phyloP scores from a whole-genome alignment of 2,797 vertebrate species.

The Staurois parvus region DNA sequence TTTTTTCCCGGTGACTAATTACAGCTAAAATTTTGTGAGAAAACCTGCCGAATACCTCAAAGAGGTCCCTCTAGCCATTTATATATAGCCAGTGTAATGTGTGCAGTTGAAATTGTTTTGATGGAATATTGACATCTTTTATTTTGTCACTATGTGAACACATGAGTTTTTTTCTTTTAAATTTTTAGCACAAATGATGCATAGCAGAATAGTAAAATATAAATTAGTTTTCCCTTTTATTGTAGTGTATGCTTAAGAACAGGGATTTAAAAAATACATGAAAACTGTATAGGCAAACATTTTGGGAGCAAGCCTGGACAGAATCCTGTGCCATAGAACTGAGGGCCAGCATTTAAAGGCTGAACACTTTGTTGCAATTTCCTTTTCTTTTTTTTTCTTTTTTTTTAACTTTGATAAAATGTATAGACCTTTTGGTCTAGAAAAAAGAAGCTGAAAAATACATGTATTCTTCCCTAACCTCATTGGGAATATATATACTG shows the following conservation, averaged over 20 bases:
- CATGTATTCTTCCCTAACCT: too few relatives aligned
- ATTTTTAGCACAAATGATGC: slow-evolving; percentile 49
- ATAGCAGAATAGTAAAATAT: slow-evolving; percentile 33
- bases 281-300: neutral
- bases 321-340: neutral
- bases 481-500: too few relatives aligned
- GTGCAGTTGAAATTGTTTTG: neutral
- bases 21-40: slow-evolving; percentile 65
- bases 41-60: slow-evolving; percentile 61
- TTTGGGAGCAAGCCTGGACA: slow-evolving; percentile 11
- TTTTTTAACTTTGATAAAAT: too few relatives aligned
- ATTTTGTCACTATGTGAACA: slow-evolving; percentile 29
- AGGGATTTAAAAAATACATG: slow-evolving; percentile 18
- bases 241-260: slow-evolving; percentile 1
- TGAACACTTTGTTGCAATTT: too few relatives aligned
- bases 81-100: slow-evolving; percentile 13
- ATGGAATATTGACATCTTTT: slow-evolving; percentile 13
- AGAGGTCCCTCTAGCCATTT: slow-evolving; percentile 23
- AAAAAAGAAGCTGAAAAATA: too few relatives aligned
- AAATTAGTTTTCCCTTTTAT: slow-evolving; percentile 16
- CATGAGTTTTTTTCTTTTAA: slow-evolving; percentile 25
- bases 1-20: slow-evolving; percentile 77
- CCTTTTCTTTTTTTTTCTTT: too few relatives aligned
- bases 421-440: too few relatives aligned
- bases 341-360: neutral